Evolutionary conservation across 2,113 vertebrate genomes (phyloP), one percentile per base, ranked within the genome.

Genomic region (Mastomys coucha): DNA sequence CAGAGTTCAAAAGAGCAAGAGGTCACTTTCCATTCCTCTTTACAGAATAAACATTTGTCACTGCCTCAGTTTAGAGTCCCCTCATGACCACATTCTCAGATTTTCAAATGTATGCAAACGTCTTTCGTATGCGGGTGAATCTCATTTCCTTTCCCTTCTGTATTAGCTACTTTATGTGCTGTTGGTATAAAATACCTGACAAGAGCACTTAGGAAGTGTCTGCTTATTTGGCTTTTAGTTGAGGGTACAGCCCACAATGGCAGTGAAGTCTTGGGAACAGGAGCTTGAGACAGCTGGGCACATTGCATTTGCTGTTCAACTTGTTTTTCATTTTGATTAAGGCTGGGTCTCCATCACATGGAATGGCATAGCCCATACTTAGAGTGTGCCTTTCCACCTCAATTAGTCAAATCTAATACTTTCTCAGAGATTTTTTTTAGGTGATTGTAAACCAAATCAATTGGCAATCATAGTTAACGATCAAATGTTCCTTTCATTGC

Each of bases 51-150:
- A 26, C 1, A 1, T 56, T 78, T 73, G 91, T 22, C 26, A 51
- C 2, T 42, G 24, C 11, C 65, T 75, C 84, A 77, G 14, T 80
- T 89, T 12, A 91, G 28, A 84, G 20, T 36, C 1, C 45, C 16
- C 28, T 12, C 17, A 45, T 69, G 53, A 60, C 16, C 1, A 72
- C 11, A 5, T 49, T 42, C 31, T 75, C 17, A 77, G 16, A 88
- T 16, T 58, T 26, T 8, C 67, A 69, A 42, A 69, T 56, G 42
- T 1, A n/a, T 80, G n/a, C 53, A 9, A 92, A 91, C 69, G 45
- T 36, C 31, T 36, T 24, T 60, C 12, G 20, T 3, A 12, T 1
- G 0, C 63, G 12, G 1, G 17, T 87, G 20, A 92, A 22, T 33
- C 22, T 33, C 33, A 53, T 51, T 94, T 45, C 65, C 6, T 56